Evolutionary conservation across 2,113 vertebrate species (phyloP).

Genomic region (Lates calcarifer): DNA sequence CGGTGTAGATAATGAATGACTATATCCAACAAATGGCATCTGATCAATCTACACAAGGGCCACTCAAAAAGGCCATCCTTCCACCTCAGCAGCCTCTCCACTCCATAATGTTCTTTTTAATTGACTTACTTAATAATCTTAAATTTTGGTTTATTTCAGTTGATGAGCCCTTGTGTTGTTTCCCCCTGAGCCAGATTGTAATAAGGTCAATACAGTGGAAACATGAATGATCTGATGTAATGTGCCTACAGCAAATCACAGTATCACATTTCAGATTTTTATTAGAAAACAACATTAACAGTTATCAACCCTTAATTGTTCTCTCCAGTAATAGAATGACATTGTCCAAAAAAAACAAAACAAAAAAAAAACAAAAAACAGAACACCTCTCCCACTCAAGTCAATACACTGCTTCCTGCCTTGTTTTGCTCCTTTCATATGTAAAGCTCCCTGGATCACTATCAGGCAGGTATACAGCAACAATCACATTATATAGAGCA

Average conservation of each 20-base stretch:
- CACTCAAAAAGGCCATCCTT: too few relatives aligned
- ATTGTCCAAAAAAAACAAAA: background rate
- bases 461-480: background rate
- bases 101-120: too few relatives aligned
- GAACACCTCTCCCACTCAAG: background rate
- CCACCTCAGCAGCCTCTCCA: too few relatives aligned
- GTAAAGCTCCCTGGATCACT: background rate
- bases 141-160: too few relatives aligned
- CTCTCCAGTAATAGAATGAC: background rate
- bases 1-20: too few relatives aligned
- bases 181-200: background rate
- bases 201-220: background rate
- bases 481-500: constrained; percentile 6
- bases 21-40: too few relatives aligned
- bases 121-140: too few relatives aligned
- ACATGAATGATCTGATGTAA: background rate
- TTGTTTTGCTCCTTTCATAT: too few relatives aligned
- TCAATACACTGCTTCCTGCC: background rate
- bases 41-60: too few relatives aligned
- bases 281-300: background rate
- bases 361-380: background rate
- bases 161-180: too few relatives aligned
- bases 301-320: background rate
- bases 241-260: background rate
- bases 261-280: background rate